phyloP scores from a whole-genome alignment of 2,797 vertebrate genomes.

The Danio jaintianensis region DNA sequence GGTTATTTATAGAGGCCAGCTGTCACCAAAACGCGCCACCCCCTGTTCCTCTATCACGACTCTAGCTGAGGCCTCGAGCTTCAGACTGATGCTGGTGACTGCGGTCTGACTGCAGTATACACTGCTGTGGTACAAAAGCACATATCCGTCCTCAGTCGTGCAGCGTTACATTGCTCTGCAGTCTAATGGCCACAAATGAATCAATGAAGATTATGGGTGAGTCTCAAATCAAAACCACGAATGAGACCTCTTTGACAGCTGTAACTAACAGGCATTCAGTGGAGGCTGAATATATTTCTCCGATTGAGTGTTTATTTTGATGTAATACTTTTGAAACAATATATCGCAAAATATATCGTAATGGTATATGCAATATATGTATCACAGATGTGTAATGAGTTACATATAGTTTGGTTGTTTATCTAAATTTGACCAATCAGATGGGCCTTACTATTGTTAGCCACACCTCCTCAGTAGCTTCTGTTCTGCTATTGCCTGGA shows the following conservation, averaged over 20 bases:
- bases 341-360: no score
- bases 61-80: background rate
- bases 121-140: background rate
- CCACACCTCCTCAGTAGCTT: no score
- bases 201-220: background rate
- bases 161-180: background rate
- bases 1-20: conserved; percentile 62
- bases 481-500: no score
- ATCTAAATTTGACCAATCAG: no score
- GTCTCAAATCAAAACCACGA: background rate
- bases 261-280: background rate
- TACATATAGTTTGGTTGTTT: no score
- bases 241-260: background rate
- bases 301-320: background rate
- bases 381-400: no score
- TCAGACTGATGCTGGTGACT: conserved; percentile 1
- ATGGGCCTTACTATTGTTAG: no score
- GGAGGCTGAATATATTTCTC: background rate
- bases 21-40: conserved; percentile 44
- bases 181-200: background rate
- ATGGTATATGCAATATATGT: no score
- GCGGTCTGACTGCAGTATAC: background rate
- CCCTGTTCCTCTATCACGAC: conserved; percentile 2
- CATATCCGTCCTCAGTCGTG: background rate
- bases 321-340: no score